Percentiles rank a stretch among this genome's conserved stretches.
Evolutionary conservation across 2,113 vertebrate species (phyloP).

Genomic region (Marcusenius ussheri): DNA sequence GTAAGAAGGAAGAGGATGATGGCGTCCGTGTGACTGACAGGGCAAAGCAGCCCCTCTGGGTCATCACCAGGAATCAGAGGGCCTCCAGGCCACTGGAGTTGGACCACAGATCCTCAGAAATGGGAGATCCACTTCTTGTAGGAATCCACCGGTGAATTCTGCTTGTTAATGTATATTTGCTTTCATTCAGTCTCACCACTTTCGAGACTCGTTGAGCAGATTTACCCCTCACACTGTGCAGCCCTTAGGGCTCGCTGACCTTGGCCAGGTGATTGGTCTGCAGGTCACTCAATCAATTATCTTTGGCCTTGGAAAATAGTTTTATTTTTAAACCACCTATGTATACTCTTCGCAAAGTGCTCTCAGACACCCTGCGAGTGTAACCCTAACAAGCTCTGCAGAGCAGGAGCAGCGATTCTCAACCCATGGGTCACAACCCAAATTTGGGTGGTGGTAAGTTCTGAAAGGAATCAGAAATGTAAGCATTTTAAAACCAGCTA

Average conservation of each 20-base stretch:
- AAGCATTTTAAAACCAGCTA: too few species aligned
- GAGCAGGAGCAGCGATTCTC: too few species aligned
- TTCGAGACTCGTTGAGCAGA: too few species aligned
- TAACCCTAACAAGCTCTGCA: background rate
- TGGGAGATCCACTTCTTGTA: background rate
- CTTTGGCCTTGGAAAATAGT: too few species aligned
- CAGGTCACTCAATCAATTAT: too few species aligned
- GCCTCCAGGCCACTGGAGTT: background rate
- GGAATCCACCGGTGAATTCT: background rate
- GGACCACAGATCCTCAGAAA: background rate
- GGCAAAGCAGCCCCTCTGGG: background rate
- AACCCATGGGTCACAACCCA: too few species aligned
- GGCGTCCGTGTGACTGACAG: background rate
- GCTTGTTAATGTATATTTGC: background rate
- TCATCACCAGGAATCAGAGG: background rate
- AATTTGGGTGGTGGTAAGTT: too few species aligned
- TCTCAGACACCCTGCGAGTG: too few species aligned
- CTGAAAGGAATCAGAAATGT: too few species aligned
- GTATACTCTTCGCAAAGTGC: background rate
- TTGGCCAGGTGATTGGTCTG: too few species aligned
- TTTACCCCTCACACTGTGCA: too few species aligned
- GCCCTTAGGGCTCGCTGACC: too few species aligned
- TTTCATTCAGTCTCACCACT: background rate
- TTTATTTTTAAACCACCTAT: background rate
- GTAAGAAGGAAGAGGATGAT: background rate